Evolutionary conservation across 2,113 vertebrate genomes (phyloP).

Genomic region (Prunella fulvescens): DNA sequence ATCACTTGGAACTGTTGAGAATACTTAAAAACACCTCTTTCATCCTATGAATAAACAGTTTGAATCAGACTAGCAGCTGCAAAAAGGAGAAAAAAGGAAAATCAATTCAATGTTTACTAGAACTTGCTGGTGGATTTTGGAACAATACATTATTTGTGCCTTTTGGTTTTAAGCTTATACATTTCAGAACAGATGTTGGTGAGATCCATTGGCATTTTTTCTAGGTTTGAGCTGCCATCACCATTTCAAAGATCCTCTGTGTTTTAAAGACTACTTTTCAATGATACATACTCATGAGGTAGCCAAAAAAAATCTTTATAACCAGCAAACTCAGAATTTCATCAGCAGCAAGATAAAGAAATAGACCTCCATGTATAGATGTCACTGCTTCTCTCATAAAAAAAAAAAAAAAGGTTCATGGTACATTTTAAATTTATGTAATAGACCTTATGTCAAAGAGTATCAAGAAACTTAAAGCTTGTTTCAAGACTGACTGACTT

Average conservation of each 20-base stretch:
- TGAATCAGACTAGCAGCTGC: conserved; percentile 63
- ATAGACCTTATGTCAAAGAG: neutral
- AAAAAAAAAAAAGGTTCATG: neutral
- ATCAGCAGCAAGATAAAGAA: neutral
- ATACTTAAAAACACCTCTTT: conserved; percentile 68
- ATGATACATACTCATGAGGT: neutral
- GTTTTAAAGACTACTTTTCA: neutral
- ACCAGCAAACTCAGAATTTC: neutral
- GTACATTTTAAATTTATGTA: neutral
- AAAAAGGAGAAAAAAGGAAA: conserved; percentile 19
- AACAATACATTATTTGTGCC: neutral
- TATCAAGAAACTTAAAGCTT: neutral
- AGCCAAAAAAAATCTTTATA: neutral
- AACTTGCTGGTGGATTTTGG: neutral
- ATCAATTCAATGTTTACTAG: conserved; percentile 1
- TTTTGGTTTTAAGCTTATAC: neutral
- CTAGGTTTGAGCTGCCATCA: neutral
- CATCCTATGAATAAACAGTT: conserved; percentile 74
- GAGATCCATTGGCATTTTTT: neutral
- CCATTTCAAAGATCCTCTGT: neutral
- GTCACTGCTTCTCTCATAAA: neutral
- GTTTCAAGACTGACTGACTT: neutral
- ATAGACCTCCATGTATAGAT: neutral
- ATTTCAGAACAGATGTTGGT: neutral
- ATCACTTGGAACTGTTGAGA: conserved; percentile 61